These are phyloP conservation scores for Chrysina gloriosa DNA, from an alignment of 2,888 invertebrate genomes.

Conservation along the genomic window DNA sequence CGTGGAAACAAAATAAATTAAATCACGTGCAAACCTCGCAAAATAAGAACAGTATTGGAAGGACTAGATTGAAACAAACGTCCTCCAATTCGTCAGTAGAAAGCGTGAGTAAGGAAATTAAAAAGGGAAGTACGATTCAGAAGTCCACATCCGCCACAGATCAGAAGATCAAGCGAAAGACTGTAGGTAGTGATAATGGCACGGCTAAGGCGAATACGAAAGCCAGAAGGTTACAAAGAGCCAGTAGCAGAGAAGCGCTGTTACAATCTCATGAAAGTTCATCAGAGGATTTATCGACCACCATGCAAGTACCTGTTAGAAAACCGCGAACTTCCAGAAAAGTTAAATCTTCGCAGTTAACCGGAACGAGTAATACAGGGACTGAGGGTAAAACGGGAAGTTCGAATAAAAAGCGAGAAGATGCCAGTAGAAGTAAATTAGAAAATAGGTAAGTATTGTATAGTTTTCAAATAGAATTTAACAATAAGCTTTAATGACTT, in stretches of 20 bases:
- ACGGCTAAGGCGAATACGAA: conserved; percentile 58
- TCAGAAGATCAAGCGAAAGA: conserved; percentile 51
- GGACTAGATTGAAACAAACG: conserved; percentile 56
- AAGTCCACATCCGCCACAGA: conserved; percentile 36
- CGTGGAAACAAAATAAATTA: conserved; percentile 56
- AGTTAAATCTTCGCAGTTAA: conserved; percentile 59
- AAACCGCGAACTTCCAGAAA: conserved; percentile 63
- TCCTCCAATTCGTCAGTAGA: conserved; percentile 64
- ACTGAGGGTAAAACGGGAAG: conserved; percentile 51
- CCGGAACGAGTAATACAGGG: conserved; percentile 57
- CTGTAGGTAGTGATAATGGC: conserved; percentile 47
- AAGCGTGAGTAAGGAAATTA: conserved; percentile 54
- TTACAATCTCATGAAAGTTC: conserved; percentile 67
- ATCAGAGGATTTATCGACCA: conserved; percentile 66
- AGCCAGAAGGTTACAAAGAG: conserved; percentile 66
- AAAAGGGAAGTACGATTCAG: not conserved
- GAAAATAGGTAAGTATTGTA: conserved; percentile 56
- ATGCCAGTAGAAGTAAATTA: conserved; percentile 49
- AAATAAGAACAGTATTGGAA: conserved; percentile 45
- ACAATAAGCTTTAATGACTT: too few species aligned
- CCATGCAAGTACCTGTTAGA: conserved; percentile 57
- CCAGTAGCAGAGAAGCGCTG: conserved; percentile 66
- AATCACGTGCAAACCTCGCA: conserved; percentile 48
- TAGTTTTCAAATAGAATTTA: not conserved
- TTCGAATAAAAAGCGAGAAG: conserved; percentile 46